Evolutionary conservation across 2,888 invertebrate genomes (phyloP), one percentile per base, ranked within the genome.

Genomic region (Odontocolon sp.): DNA sequence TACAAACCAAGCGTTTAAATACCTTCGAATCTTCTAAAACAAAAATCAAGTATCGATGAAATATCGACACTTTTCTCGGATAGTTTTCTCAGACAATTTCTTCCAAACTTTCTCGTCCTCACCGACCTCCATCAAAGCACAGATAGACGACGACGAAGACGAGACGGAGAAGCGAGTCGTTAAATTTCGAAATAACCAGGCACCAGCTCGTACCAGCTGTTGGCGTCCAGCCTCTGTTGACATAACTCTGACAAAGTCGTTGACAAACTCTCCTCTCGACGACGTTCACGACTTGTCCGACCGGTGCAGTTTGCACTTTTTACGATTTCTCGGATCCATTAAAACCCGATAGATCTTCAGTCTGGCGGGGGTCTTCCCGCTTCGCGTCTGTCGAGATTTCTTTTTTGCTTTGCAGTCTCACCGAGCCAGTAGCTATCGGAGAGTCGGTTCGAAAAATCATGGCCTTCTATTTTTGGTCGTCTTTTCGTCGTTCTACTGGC

Each of bases 231-330:
- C 80, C 82, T 81, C 79, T 88, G 90, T 88, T 89, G 89, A 90
- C 87, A 87, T 83, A 87, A 87, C 86, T 87, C 87, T 86, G 88
- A 88, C 89, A 88, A 87, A 85, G 83, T 84, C 90, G 90, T 90
- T 90, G 89, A 90, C 90, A 90, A 90, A 88, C 86, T 89, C 86
- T 83, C 74, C 74, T 76, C 70, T 42, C 42, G 59, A 40, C 31
- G n/a, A 36, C 50, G 42, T 8, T n/a, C n/a, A n/a, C n/a, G n/a
- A n/a, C n/a, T n/a, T n/a, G n/a, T n/a, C n/a, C n/a, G n/a, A n/a
- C n/a, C n/a, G n/a, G 69, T 78, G 71, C 78, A 80, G 79, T 80
- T 81, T 80, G 82, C 79, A 77, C 80, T 85, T 88, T 89, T 88
- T 88, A 88, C 87, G 88, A 87, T 85, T 81, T 82, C 82, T 77